Percentiles rank a stretch among this genome's conserved stretches.
Evolutionary conservation across 2,888 invertebrate species (phyloP).

Genomic region (Hyposoter dolosus): DNA sequence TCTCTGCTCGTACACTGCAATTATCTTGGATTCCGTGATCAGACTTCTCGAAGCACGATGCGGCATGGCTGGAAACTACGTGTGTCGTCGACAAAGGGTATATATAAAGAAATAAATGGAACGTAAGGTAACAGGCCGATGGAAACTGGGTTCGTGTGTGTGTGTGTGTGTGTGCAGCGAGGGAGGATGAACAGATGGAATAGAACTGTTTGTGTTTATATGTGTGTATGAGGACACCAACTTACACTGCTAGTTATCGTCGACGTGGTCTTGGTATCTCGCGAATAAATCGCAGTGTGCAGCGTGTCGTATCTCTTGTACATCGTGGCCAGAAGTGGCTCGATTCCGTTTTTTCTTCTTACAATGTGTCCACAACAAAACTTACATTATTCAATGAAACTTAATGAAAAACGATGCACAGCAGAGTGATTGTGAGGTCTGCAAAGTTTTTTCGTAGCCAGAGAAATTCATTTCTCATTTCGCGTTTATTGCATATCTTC

Average conservation of each 20-base stretch:
- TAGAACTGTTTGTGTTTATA: conserved; percentile 10
- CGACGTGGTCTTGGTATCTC: conserved; percentile 41
- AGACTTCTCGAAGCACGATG: conserved; percentile 66
- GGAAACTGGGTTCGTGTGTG: background rate
- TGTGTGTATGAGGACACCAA: background rate
- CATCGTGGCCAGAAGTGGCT: conserved; percentile 47
- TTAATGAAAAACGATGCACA: background rate
- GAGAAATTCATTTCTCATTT: background rate
- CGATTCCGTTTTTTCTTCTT: conserved; percentile 33
- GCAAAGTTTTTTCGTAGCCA: background rate
- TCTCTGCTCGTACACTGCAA: conserved; percentile 66
- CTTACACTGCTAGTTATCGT: conserved; percentile 60
- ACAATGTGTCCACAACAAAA: conserved; percentile 16
- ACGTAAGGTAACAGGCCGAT: conserved; percentile 12
- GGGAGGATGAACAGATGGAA: conserved; percentile 23
- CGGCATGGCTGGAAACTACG: conserved; percentile 61
- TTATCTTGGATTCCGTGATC: conserved; percentile 72
- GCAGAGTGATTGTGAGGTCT: background rate
- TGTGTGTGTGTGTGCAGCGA: background rate
- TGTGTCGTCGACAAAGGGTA: conserved; percentile 59
- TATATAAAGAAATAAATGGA: conserved; percentile 36
- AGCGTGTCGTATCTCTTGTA: conserved; percentile 59
- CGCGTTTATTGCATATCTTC: background rate
- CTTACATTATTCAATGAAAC: conserved; percentile 9
- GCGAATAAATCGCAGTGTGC: conserved; percentile 55